Conservation (phyloP, 1,140 invertebrate genomes). For the Telenomus remus region DNA sequence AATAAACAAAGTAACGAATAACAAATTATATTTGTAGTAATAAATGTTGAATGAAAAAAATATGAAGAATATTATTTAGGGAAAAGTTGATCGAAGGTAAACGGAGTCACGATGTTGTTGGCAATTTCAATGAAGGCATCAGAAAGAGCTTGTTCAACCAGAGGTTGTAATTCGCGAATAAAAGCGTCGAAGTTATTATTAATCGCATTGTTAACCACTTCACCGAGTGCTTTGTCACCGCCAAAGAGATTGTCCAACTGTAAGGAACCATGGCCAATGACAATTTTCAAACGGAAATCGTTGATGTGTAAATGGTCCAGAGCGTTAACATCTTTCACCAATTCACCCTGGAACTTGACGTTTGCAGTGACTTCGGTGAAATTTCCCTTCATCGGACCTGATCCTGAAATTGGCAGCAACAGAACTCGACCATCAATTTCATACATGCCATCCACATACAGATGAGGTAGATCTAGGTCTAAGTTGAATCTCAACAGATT, state of each 20-base stretch:
- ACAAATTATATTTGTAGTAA: too few relatives aligned
- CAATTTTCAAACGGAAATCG: conserved; percentile 76
- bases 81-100: conserved; percentile 78
- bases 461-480: conserved; percentile 76
- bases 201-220: conserved; percentile 79
- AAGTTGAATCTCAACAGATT: conserved; percentile 72
- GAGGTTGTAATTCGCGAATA: conserved; percentile 77
- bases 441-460: conserved; percentile 79
- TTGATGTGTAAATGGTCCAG: conserved; percentile 76
- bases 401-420: conserved; percentile 78
- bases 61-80: conserved; percentile 69
- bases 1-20: too few relatives aligned
- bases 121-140: conserved; percentile 76
- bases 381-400: conserved; percentile 78
- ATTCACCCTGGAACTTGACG: conserved; percentile 73
- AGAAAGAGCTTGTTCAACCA: conserved; percentile 77
- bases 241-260: conserved; percentile 80
- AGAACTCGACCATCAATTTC: conserved; percentile 79
- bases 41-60: too few relatives aligned
- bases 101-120: conserved; percentile 77
- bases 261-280: conserved; percentile 77
- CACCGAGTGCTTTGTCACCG: conserved; percentile 75
- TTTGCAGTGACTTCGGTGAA: conserved; percentile 78
- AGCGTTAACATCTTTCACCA: conserved; percentile 71
- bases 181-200: conserved; percentile 80